Evolutionary conservation across 1,140 invertebrate genomes (phyloP).

Genomic region (Drosophila auraria): DNA sequence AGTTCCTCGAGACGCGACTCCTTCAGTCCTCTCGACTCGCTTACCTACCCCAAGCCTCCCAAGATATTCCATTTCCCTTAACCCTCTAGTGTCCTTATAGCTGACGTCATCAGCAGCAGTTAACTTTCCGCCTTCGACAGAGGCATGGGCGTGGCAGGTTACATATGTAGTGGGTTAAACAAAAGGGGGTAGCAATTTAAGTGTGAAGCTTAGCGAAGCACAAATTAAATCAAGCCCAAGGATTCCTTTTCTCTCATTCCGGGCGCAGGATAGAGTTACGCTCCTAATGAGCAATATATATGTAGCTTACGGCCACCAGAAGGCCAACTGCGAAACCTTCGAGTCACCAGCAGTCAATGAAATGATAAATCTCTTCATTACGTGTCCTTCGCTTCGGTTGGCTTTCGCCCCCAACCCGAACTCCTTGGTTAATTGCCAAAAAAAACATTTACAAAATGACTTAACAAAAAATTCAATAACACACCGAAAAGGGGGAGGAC

Average conservation of each 20-base stretch:
- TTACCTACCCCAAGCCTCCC: constrained; percentile 29
- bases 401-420: constrained; percentile 1
- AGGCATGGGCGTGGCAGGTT: constrained; percentile 42
- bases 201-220: constrained; percentile 56
- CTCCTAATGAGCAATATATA: constrained; percentile 64
- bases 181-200: constrained; percentile 39
- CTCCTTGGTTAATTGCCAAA: constrained; percentile 61
- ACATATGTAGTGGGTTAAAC: constrained; percentile 63
- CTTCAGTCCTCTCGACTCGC: constrained; percentile 48
- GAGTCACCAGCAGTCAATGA: constrained; percentile 52
- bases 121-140: constrained; percentile 22
- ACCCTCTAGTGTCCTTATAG: constrained; percentile 20
- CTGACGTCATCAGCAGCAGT: constrained; percentile 41
- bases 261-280: constrained; percentile 28
- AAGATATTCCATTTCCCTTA: constrained; percentile 31
- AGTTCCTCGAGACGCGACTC: constrained; percentile 7
- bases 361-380: constrained; percentile 56
- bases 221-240: constrained; percentile 72
- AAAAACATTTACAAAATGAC: constrained; percentile 62
- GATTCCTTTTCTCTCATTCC: constrained; percentile 37
- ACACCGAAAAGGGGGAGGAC: constrained; percentile 9
- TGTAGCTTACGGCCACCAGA: constrained; percentile 17
- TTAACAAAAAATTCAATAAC: constrained; percentile 63
- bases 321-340: constrained; percentile 30
- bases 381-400: constrained; percentile 31